Percentiles rank a stretch among this genome's conserved stretches.
These are phyloP conservation scores for Sebastes schlegelii DNA, from an alignment of 2,113 vertebrate species.

Conservation along the genomic window DNA sequence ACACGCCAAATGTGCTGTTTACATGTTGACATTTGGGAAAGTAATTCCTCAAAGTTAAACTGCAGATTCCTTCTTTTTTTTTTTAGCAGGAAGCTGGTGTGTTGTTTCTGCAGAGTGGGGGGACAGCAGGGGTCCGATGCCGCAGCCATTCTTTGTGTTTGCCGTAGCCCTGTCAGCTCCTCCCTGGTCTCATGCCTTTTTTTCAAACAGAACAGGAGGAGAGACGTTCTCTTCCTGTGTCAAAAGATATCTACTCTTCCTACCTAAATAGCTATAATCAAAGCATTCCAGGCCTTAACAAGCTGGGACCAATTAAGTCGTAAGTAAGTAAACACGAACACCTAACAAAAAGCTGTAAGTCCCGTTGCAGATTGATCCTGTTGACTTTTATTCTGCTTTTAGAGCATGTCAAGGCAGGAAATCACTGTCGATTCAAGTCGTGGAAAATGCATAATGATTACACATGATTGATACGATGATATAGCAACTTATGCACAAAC, in stretches of 20 bases:
- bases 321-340: constrained; percentile 79
- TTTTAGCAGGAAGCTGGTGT: constrained; percentile 35
- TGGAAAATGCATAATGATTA: constrained; percentile 44
- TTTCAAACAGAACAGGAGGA: constrained; percentile 39
- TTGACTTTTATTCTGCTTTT: constrained; percentile 48
- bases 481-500: constrained; percentile 8
- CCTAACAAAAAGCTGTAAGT: constrained; percentile 56
- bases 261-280: constrained; percentile 76
- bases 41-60: constrained; percentile 43
- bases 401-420: constrained; percentile 64
- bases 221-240: constrained; percentile 79
- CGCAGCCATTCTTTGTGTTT: constrained; percentile 77
- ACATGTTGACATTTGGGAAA: constrained; percentile 21
- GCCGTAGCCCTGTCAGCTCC: constrained; percentile 67
- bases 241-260: constrained; percentile 77
- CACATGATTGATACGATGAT: constrained; percentile 35
- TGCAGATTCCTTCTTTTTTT: background rate
- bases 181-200: constrained; percentile 43
- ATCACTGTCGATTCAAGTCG: constrained; percentile 34
- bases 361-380: constrained; percentile 46
- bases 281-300: constrained; percentile 78
- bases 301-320: constrained; percentile 79
- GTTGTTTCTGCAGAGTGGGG: constrained; percentile 46
- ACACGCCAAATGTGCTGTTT: constrained; percentile 25
- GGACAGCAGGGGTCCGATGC: constrained; percentile 58